Conservation (phyloP, 2,888 invertebrate species). For the Synergus japonicus region DNA sequence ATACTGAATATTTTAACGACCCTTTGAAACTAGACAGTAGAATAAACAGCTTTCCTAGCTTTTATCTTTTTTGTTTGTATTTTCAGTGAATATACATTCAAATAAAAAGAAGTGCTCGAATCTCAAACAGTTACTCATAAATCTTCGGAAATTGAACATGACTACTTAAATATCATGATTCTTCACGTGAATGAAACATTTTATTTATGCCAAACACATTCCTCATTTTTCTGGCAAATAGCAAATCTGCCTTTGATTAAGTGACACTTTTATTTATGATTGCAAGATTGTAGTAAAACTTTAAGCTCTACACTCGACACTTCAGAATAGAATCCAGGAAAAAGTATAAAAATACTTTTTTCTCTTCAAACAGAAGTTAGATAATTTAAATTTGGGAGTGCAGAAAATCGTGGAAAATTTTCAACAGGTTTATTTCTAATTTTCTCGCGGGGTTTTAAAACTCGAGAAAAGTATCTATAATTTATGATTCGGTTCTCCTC, state of each 20-base stretch:
- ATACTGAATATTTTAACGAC: slow-evolving; percentile 34
- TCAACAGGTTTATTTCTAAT: background rate
- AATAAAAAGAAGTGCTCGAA: background rate
- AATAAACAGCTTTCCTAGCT: slow-evolving; percentile 5
- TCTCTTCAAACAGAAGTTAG: background rate
- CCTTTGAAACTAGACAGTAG: background rate
- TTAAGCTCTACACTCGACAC: background rate
- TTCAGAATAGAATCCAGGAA: no score
- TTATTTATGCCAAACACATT: background rate
- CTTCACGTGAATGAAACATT: background rate
- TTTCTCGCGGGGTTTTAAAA: slow-evolving; percentile 5
- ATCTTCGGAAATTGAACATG: background rate
- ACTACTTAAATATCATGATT: background rate
- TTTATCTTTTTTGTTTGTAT: background rate
- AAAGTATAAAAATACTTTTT: background rate
- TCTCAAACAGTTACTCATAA: background rate
- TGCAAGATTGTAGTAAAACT: background rate
- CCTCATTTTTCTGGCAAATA: background rate
- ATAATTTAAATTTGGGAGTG: background rate
- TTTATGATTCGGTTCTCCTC: slow-evolving; percentile 31
- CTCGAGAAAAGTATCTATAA: slow-evolving; percentile 27
- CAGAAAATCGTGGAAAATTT: background rate
- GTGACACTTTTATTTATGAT: background rate
- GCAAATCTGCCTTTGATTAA: background rate
- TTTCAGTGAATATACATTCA: background rate